Percentiles rank a stretch among this genome's conserved stretches.
Conservation (phyloP, 2,113 vertebrate genomes). For the Nothobranchius furzeri region DNA sequence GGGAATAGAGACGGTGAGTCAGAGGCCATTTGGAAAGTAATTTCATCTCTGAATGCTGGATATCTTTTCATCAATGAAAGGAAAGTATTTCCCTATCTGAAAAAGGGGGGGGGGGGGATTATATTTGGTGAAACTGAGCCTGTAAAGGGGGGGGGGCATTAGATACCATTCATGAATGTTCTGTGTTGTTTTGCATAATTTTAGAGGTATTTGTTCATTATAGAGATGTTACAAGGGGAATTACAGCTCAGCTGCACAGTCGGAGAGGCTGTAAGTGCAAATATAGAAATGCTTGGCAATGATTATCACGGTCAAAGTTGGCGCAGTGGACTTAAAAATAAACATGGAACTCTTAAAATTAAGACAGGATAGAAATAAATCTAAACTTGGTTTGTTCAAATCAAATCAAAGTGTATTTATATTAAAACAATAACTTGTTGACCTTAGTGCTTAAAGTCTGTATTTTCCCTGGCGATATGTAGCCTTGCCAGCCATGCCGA, state of each 20-base stretch:
- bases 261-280: neutral
- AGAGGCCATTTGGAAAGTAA: constrained; percentile 73
- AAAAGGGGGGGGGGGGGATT: constrained; percentile 35
- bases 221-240: neutral
- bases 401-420: too few relatives aligned
- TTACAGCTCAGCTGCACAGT: neutral
- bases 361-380: too few relatives aligned
- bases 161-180: constrained; percentile 13
- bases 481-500: too few relatives aligned
- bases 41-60: constrained; percentile 72
- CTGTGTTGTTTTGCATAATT: constrained; percentile 8
- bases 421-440: too few relatives aligned
- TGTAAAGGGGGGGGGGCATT: constrained; percentile 13
- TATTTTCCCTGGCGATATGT: too few relatives aligned
- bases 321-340: too few relatives aligned
- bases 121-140: constrained; percentile 46
- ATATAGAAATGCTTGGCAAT: too few relatives aligned
- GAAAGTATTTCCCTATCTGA: constrained; percentile 65
- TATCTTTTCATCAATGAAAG: constrained; percentile 77
- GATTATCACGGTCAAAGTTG: too few relatives aligned
- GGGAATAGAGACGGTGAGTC: constrained; percentile 75
- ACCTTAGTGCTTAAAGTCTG: too few relatives aligned
- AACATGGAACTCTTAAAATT: too few relatives aligned
- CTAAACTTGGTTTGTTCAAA: too few relatives aligned
- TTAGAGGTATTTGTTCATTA: constrained; percentile 16